Conservation (phyloP, 2,888 invertebrate genomes). For the Tryphoninae sp. region DNA sequence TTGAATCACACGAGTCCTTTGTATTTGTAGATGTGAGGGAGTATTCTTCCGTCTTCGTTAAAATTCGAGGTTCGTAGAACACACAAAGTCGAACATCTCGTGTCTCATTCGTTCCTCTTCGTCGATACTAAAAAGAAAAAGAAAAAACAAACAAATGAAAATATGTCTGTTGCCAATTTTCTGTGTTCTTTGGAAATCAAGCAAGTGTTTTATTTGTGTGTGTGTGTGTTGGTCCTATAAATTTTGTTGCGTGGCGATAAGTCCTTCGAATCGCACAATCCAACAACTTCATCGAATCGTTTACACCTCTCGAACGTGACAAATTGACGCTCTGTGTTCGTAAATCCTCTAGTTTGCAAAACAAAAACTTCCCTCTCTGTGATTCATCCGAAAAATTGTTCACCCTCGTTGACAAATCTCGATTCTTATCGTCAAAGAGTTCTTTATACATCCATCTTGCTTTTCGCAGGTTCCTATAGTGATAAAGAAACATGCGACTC, state of each 20-base stretch:
- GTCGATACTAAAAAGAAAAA: neutral
- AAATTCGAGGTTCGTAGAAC: slow-evolving; percentile 66
- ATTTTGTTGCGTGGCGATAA: neutral
- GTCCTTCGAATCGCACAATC: neutral
- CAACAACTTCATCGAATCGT: neutral
- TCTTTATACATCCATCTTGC: slow-evolving; percentile 23
- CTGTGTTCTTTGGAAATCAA: slow-evolving; percentile 3
- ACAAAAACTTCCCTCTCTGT: neutral
- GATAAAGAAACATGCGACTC: slow-evolving; percentile 64
- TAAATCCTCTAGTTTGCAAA: slow-evolving; percentile 22
- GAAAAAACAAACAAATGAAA: neutral
- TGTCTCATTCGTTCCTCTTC: slow-evolving; percentile 54
- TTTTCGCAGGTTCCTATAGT: slow-evolving; percentile 75
- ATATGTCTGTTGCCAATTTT: slow-evolving; percentile 8
- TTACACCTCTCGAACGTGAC: neutral
- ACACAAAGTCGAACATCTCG: slow-evolving; percentile 58
- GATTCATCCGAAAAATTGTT: neutral
- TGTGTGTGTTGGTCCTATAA: slow-evolving; percentile 12
- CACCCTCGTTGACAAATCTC: neutral
- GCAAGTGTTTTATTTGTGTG: slow-evolving; percentile 25
- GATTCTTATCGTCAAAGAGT: neutral
- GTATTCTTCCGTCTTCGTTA: slow-evolving; percentile 66
- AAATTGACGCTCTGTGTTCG: neutral
- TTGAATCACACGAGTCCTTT: slow-evolving; percentile 52
- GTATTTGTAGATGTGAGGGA: slow-evolving; percentile 68